Evolutionary conservation across 2,797 vertebrate species (phyloP).

Genomic region (Cyprinodon diabolis): DNA sequence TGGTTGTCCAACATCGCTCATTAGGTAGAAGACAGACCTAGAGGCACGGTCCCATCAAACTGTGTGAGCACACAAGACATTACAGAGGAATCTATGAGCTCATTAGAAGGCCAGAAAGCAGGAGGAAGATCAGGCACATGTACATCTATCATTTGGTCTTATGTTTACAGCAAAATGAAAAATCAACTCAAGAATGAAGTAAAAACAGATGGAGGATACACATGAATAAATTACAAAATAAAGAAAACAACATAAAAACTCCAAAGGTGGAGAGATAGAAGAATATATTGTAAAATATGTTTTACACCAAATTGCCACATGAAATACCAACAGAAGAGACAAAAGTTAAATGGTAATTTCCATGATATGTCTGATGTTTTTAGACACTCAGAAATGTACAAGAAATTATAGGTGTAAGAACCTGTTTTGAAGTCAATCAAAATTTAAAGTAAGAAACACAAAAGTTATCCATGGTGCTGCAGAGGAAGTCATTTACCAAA

Average conservation of each 20-base stretch:
- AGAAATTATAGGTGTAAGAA: background rate
- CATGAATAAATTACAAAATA: background rate
- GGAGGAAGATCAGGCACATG: slow-evolving; percentile 33
- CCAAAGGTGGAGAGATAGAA: background rate
- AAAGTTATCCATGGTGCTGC: background rate
- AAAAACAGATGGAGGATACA: slow-evolving; percentile 7
- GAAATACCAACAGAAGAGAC: slow-evolving; percentile 34
- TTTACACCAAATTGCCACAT: slow-evolving; percentile 33
- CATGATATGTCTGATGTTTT: slow-evolving; percentile 13
- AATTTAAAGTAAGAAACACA: background rate
- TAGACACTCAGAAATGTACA: background rate
- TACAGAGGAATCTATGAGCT: slow-evolving; percentile 37
- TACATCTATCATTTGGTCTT: slow-evolving; percentile 4
- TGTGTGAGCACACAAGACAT: background rate
- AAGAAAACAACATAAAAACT: background rate
- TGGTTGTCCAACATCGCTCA: slow-evolving; percentile 65
- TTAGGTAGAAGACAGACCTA: slow-evolving; percentile 60
- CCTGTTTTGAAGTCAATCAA: background rate
- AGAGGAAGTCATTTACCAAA: background rate
- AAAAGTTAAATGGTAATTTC: slow-evolving; percentile 47
- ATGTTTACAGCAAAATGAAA: slow-evolving; percentile 28
- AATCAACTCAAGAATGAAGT: slow-evolving; percentile 19
- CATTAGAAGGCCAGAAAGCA: slow-evolving; percentile 53
- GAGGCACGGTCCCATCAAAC: slow-evolving; percentile 51
- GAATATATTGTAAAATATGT: background rate